A percentile compares a stretch with the other conserved stretches of the same genome.
These are phyloP conservation scores for Rousettus madagascariensis DNA, from an alignment of 2,797 vertebrate genomes.

Conservation along the genomic window DNA sequence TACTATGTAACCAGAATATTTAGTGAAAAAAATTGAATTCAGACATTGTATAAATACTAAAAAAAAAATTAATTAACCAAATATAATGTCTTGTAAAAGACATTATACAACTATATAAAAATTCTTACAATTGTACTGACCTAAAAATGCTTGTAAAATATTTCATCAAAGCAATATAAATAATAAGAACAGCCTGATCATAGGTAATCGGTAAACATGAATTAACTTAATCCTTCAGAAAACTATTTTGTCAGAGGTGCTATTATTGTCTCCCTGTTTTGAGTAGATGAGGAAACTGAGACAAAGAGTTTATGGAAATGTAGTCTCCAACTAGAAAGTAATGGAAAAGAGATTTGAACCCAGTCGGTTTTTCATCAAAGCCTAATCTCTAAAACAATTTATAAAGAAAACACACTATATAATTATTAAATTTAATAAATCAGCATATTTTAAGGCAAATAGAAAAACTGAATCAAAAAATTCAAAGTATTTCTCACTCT, in stretches of 20 bases:
- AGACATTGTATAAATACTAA: not conserved
- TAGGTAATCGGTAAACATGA: not conserved
- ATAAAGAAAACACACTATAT: not conserved
- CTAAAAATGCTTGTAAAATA: not conserved
- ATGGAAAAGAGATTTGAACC: not conserved
- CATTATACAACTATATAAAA: not conserved
- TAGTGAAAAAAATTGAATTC: not conserved
- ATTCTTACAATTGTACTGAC: not conserved
- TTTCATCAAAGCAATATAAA: not conserved
- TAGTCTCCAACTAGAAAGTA: not conserved
- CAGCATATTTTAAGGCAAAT: not conserved
- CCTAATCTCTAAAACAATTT: not conserved
- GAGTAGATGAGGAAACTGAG: not conserved
- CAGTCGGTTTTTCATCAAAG: not conserved
- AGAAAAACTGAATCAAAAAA: not conserved
- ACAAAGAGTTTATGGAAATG: not conserved
- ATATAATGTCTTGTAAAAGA: not conserved
- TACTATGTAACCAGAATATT: not conserved
- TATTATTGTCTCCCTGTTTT: not conserved
- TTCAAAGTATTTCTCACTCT: not conserved
- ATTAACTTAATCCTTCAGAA: not conserved
- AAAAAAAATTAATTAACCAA: not conserved
- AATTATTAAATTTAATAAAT: not conserved
- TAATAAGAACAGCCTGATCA: not conserved
- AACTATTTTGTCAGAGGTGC: not conserved